phyloP scores from a whole-genome alignment of 1,140 invertebrate genomes.

The Reticulitermes speratus region DNA sequence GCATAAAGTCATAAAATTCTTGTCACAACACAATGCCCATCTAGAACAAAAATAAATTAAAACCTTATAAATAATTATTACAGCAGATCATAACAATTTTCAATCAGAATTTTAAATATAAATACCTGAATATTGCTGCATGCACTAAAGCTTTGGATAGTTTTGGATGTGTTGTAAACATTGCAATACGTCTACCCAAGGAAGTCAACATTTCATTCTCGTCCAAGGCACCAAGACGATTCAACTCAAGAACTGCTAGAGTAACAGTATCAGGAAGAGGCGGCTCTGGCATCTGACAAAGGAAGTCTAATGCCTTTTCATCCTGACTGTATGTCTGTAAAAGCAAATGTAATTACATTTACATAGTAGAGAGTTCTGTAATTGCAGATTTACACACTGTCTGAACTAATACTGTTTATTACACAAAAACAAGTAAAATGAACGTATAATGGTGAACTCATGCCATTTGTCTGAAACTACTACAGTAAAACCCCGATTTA shows the following conservation, averaged over 20 bases:
- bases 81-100: no score
- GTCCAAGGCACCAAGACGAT: conserved; percentile 56
- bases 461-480: no score
- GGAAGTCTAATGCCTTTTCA: conserved; percentile 53
- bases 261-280: conserved; percentile 49
- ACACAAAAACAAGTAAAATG: no score
- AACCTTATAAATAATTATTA: no score
- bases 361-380: no score
- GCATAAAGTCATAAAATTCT: no score
- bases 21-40: no score
- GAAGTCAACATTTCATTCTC: conserved; percentile 56
- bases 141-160: conserved; percentile 56
- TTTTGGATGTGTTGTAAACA: conserved; percentile 55
- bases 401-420: no score
- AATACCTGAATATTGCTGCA: conserved; percentile 53
- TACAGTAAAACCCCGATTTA: no score
- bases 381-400: no score
- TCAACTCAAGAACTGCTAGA: conserved; percentile 54
- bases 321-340: conserved; percentile 44
- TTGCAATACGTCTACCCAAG: conserved; percentile 54
- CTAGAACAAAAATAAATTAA: no score
- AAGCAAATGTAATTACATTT: neutral
- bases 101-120: conserved; percentile 20
- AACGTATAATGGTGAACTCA: no score
- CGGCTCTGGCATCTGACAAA: conserved; percentile 56